Evolutionary conservation across 2,797 vertebrate genomes (phyloP).

Genomic region (Oryzias sinensis): DNA sequence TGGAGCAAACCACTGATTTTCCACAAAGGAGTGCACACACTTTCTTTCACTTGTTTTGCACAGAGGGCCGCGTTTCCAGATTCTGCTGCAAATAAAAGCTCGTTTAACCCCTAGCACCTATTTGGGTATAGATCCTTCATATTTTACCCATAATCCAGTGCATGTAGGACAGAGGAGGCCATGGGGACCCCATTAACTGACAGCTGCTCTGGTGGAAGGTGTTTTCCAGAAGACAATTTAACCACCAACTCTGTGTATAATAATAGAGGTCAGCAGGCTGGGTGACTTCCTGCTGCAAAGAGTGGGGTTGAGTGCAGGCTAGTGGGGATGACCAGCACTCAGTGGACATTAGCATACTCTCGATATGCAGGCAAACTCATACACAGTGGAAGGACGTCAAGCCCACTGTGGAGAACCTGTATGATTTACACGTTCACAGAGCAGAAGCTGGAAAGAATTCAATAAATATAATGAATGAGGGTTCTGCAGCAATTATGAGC

Average conservation of each 20-base stretch:
- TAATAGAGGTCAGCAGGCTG: conserved; percentile 64
- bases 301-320: conserved; percentile 52
- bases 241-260: conserved; percentile 57
- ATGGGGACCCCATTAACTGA: conserved; percentile 53
- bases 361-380: conserved; percentile 7
- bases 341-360: conserved; percentile 29
- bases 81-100: conserved; percentile 36
- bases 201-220: conserved; percentile 49
- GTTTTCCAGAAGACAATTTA: conserved; percentile 42
- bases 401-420: conserved; percentile 13
- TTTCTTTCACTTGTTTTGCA: conserved; percentile 35
- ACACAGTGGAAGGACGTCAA: conserved; percentile 8
- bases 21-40: conserved; percentile 55
- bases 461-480: conserved; percentile 71
- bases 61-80: conserved; percentile 27
- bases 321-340: conserved; percentile 51
- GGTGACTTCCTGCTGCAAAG: conserved; percentile 62
- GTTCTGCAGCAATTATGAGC: conserved; percentile 63
- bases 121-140: conserved; percentile 21
- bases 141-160: conserved; percentile 48
- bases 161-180: conserved; percentile 25
- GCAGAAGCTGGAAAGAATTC: conserved; percentile 54
- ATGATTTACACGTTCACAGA: conserved; percentile 43
- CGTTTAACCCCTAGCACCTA: conserved; percentile 46
- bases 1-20: conserved; percentile 61